Base-by-base conservation (phyloP, 2,113 vertebrate genomes). In the Erythrocercus mccallii region DNA sequence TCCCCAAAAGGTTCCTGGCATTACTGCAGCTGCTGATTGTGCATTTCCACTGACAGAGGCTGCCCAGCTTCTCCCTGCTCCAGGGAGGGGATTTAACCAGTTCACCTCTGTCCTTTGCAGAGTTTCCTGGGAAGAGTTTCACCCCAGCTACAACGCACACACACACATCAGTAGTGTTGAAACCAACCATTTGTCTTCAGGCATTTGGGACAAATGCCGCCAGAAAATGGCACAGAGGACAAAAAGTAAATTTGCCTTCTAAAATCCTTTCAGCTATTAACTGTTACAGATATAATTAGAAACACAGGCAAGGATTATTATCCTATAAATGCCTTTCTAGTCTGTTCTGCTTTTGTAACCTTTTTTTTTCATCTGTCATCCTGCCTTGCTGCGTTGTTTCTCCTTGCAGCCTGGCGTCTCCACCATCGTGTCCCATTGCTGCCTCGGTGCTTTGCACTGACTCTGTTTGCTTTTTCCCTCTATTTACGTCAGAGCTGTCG, bases 251-350 rank as follows among this genome's bases (percentile, higher is more conserved):
- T 83, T 90, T 64, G 60, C 85, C 64, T 92, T 78, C 90, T 92
- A 78, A 92, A 94, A 95, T 93, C 81, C 76, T 64, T 88, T 37
- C 79, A 86, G 90, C 85, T 92, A 69, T 90, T 78, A 95, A 96
- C 69, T 91, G 83, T 96, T 92, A 86, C 82, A 86, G 92, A 53
- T 96, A 96, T 92, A 95, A 96, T 94, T 96, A 94, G 94, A 94
- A 94, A 42, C 85, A 28, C 38, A 78, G 82, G 79, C 82, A 78
- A 86, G 60, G 88, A 86, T 94, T 96, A 93, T 94, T 96, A 95
- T 94, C 85, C 88, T 83, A 3, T 56, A 88, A 94, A 87, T 95
- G 93, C 82, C 37, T 88, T 96, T 94, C 90, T 86, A 81, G 90
- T 56, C 69, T 64, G 79, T 91, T 94, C 94, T 96, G 94, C 90